Base-by-base conservation (phyloP, 2,888 invertebrate genomes). In the Macaria liturata region DNA sequence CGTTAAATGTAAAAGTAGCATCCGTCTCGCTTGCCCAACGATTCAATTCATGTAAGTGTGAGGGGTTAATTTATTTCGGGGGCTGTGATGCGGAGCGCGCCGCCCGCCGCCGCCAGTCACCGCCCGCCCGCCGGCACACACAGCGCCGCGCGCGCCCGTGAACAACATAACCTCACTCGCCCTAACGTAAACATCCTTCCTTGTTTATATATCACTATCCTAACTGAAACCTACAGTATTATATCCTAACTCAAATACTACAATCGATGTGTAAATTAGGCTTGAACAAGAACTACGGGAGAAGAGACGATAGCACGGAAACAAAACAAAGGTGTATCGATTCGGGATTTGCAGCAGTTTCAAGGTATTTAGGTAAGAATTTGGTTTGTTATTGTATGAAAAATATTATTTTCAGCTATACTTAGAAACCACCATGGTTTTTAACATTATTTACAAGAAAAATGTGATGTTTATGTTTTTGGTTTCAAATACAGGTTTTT, bases 311-410 rank as follows among this genome's bases (percentile, higher is more conserved):
- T 70, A 68, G 67, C 73, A 66, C 61, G 65, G 71, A 78, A 82
- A 75, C 80, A 88, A 87, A 86, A 86, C 85, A 86, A 84, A 86
- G 78, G 83, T 84, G 81, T 84, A 87, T 86, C 72, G 88, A 88
- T 88, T 86, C 67, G 71, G 75, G 73, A 79, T 74, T 76, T 76
- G 76, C 77, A 76, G 75, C 76, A 78, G 77, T 75, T 78, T 74
- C 68, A 63, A 71, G 72, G 62, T 61, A 66, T 65, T 69, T 66
- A 67, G 73, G 78, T 78, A 68, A 61, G 72, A 70, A 54, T 55
- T 43, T 32, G 8, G 32, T 7, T 37, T 37, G 7, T 6, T 37
- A 6, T 37, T 37, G 34, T 7, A 37, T 37, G 34, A 6, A 20
- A 20, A 20, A 1, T 20, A 20, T 20, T 20, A 20, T 20, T 20